Evolutionary conservation across 2,797 vertebrate species (phyloP), one percentile per base, ranked within the genome.

Genomic region (Gymnopithys bicolor): DNA sequence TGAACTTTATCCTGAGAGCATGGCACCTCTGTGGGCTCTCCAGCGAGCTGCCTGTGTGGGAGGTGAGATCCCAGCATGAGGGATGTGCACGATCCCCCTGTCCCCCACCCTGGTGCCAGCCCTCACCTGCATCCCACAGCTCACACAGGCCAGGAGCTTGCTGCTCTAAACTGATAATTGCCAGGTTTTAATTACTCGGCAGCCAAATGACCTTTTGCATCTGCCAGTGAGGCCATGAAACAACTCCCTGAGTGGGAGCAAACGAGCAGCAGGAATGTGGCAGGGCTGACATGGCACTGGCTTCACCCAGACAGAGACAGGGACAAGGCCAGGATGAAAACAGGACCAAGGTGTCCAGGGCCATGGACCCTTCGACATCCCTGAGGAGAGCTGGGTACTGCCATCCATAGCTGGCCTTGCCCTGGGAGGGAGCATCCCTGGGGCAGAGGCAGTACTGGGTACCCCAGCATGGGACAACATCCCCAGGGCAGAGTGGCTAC

Each of bases 141-240:
- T 64, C 75, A 13, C 13, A 0, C 1, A 4, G 53, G 59, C 67
- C 81, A 25, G 67, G 81, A 76, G 66, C 69, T 90, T 1, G 39
- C 86, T 81, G 93, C 80, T 91, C 39, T 7, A 21, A 73, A 15
- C 5, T 62, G 93, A 19, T 92, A 95, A 95, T 96, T 88, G 77
- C 88, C 88, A 30, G 83, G 66, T 93, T 93, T 95, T 95, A 95
- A 96, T 96, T 96, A 92, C 80, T 88, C 4, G 8, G 80, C 77
- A 64, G 88, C 46, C 69, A 71, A 90, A 81, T 67, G 90, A 91
- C 90, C 93, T 95, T 90, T 93, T 66, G 46, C 73, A 71, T 84
- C 86, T 88, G 82, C 45, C 76, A 70, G 49, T 0, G 4, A 95
- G 93, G 79, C 90, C 11, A 0, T 17, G 85, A 43, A 59, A 48